Evolutionary conservation across 2,888 invertebrate genomes (phyloP).

Genomic region (Troglohyphantes excavatus): DNA sequence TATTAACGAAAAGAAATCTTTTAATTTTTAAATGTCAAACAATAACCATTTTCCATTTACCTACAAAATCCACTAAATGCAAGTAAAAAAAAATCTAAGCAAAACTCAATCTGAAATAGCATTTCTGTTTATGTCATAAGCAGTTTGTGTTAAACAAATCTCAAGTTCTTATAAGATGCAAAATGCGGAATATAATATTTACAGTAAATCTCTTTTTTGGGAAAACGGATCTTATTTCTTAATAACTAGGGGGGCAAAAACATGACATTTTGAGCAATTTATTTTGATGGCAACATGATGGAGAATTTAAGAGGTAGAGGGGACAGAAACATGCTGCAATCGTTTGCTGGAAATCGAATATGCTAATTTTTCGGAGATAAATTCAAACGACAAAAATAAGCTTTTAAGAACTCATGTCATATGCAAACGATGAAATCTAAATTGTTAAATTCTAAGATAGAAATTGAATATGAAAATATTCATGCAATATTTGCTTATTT

Average conservation of each 20-base stretch:
- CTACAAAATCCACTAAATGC: too few relatives aligned
- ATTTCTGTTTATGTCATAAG: too few relatives aligned
- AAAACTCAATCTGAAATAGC: too few relatives aligned
- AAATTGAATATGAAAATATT: not conserved
- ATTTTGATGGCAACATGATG: not conserved
- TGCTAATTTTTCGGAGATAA: conserved; percentile 34
- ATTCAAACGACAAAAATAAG: conserved; percentile 7
- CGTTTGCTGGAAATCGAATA: conserved; percentile 4
- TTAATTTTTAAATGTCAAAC: too few relatives aligned
- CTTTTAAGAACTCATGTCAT: conserved; percentile 35
- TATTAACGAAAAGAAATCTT: too few relatives aligned
- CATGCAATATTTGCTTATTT: conserved; percentile 15
- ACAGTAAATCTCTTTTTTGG: not conserved
- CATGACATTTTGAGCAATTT: not conserved
- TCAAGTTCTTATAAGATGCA: too few relatives aligned
- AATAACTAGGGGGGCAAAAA: not conserved
- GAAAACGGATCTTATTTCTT: not conserved
- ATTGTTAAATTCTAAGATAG: conserved; percentile 13
- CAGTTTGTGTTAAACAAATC: too few relatives aligned
- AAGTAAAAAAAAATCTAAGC: too few relatives aligned
- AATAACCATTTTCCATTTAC: too few relatives aligned
- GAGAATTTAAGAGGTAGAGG: not conserved
- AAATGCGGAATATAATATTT: not conserved
- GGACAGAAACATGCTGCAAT: too few relatives aligned
- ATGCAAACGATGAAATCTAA: conserved; percentile 45